Evolutionary conservation across 2,797 vertebrate species (phyloP).

Genomic region (Propithecus perrieri): DNA sequence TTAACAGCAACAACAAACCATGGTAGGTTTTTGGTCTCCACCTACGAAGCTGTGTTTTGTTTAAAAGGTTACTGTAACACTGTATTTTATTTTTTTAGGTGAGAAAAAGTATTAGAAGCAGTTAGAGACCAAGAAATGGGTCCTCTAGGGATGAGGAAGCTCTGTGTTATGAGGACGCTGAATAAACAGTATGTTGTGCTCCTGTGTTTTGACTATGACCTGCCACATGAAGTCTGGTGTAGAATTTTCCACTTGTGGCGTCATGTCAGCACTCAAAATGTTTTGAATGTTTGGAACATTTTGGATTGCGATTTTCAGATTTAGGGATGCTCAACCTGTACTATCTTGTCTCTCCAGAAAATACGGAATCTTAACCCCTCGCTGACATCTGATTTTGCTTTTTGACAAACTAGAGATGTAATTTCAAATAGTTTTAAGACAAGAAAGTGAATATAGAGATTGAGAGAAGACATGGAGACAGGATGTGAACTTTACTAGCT

Average conservation of each 20-base stretch:
- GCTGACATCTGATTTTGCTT: not conserved
- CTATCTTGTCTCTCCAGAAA: not conserved
- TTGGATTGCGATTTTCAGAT: not conserved
- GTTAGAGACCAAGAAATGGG: not conserved
- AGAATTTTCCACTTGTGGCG: not conserved
- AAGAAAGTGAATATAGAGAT: not conserved
- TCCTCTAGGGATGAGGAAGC: not conserved
- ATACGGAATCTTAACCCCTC: not conserved
- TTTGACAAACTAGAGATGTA: not conserved
- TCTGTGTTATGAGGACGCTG: too few species aligned
- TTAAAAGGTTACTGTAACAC: not conserved
- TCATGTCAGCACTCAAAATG: not conserved
- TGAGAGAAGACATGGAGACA: not conserved
- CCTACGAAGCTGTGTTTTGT: not conserved
- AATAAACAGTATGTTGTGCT: not conserved
- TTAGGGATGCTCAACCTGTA: not conserved
- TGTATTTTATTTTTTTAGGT: not conserved
- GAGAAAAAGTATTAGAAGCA: not conserved
- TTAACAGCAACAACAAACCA: not conserved
- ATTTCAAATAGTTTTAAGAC: slow-evolving; percentile 47
- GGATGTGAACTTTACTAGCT: not conserved
- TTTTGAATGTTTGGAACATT: not conserved
- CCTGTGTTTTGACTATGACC: not conserved
- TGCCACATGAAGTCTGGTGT: not conserved
- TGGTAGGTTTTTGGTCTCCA: not conserved